These are phyloP conservation scores for Cotesia congregata DNA, from an alignment of 2,888 invertebrate species.

Conservation along the genomic window DNA sequence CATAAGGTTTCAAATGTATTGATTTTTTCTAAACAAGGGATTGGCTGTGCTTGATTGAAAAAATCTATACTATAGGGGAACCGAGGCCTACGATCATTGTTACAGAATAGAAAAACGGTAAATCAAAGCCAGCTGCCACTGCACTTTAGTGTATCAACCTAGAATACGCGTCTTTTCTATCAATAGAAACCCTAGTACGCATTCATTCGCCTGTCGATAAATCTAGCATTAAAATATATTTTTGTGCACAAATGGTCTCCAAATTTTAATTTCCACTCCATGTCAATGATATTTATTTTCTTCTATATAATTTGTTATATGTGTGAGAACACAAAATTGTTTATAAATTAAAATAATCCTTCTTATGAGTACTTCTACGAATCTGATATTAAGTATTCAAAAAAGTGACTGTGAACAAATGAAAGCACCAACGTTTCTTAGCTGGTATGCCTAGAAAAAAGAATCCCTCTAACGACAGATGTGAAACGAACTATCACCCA, in stretches of 20 bases:
- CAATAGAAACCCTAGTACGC: conserved; percentile 64
- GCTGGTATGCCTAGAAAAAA: conserved; percentile 20
- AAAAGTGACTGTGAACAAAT: conserved; percentile 19
- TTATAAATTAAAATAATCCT: neutral
- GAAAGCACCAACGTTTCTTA: conserved; percentile 21
- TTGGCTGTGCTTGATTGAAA: conserved; percentile 24
- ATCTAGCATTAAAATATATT: conserved; percentile 2
- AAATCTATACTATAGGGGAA: neutral
- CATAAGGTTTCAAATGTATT: conserved; percentile 18
- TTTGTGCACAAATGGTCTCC: neutral
- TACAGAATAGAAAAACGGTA: conserved; percentile 46
- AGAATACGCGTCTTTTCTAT: conserved; percentile 62
- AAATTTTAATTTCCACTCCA: neutral
- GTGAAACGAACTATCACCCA: conserved; percentile 56
- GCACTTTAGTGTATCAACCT: conserved; percentile 59
- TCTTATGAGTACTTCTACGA: neutral
- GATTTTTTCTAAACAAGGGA: conserved; percentile 41
- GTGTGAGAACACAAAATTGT: neutral
- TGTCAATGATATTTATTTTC: neutral
- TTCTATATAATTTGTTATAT: neutral
- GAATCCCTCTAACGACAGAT: conserved; percentile 58
- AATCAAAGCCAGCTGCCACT: conserved; percentile 65
- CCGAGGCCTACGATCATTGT: conserved; percentile 23
- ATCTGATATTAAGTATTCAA: conserved; percentile 17
- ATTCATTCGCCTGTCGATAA: conserved; percentile 64